Percentiles rank a stretch among this genome's conserved stretches.
Conservation (phyloP, 2,888 invertebrate genomes). For the Tortrix viridana region DNA sequence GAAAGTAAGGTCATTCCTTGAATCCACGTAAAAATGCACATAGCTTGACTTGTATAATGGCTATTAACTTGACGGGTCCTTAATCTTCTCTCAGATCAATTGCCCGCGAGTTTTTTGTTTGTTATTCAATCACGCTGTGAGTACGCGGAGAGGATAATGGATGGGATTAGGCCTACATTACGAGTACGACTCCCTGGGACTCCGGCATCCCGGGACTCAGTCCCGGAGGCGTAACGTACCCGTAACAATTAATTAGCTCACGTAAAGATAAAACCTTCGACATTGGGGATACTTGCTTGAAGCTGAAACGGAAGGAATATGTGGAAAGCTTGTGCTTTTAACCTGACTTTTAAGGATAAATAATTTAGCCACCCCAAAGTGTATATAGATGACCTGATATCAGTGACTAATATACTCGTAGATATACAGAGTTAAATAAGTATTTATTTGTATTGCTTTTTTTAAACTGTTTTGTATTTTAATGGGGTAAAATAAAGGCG, state of each 20-base stretch:
- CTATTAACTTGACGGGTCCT: constrained; percentile 9
- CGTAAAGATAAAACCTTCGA: constrained; percentile 10
- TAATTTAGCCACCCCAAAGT: too few relatives aligned
- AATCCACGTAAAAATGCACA: neutral
- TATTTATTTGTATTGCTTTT: neutral
- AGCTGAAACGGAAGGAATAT: too few relatives aligned
- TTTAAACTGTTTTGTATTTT: constrained; percentile 4
- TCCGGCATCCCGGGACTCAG: neutral
- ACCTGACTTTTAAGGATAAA: too few relatives aligned
- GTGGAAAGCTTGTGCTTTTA: too few relatives aligned
- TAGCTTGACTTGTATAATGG: neutral
- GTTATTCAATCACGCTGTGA: constrained; percentile 26
- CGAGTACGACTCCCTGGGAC: constrained; percentile 9
- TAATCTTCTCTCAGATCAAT: constrained; percentile 26
- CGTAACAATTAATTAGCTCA: constrained; percentile 22
- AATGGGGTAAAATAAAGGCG: constrained; percentile 1
- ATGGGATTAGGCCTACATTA: constrained; percentile 24
- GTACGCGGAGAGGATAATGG: constrained; percentile 28
- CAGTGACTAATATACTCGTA: too few relatives aligned
- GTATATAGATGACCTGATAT: too few relatives aligned
- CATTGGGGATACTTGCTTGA: neutral
- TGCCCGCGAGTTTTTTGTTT: constrained; percentile 25
- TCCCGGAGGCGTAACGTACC: neutral
- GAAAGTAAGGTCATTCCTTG: neutral
- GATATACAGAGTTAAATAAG: too few relatives aligned